Conservation (phyloP, 2,113 vertebrate genomes). For the Acanthochromis polyacanthus region DNA sequence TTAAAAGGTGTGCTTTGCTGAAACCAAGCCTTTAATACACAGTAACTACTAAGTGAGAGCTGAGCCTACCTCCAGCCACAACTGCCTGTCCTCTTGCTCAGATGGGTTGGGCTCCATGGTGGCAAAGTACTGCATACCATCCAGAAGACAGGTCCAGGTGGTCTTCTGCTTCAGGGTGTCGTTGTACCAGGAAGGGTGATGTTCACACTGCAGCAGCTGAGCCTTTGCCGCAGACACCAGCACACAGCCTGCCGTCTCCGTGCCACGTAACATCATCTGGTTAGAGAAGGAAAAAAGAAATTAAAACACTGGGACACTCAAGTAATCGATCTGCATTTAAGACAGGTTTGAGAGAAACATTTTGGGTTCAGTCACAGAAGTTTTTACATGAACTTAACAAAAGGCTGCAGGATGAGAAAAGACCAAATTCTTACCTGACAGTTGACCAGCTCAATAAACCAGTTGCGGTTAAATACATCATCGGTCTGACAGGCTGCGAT, state of each 20-base stretch:
- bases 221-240: conserved; percentile 96
- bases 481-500: conserved; percentile 95
- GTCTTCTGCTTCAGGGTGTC: conserved; percentile 98
- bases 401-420: background rate
- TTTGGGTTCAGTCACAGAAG: background rate
- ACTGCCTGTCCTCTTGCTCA: conserved; percentile 92
- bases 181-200: conserved; percentile 96
- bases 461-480: conserved; percentile 97
- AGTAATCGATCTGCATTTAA: background rate
- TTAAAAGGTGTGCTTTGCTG: background rate
- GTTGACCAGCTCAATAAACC: conserved; percentile 97
- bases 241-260: conserved; percentile 96
- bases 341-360: background rate
- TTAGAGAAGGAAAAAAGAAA: background rate
- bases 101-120: conserved; percentile 94
- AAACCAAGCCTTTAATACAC: background rate
- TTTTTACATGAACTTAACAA: background rate
- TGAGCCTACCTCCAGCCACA: conserved; percentile 92
- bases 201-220: conserved; percentile 96
- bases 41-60: background rate
- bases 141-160: conserved; percentile 96
- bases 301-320: background rate
- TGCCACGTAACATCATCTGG: conserved; percentile 96
- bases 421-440: conserved; percentile 89
- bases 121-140: conserved; percentile 99